Evolutionary conservation across 2,888 invertebrate species (phyloP).

Genomic region (Chalcis sispes): DNA sequence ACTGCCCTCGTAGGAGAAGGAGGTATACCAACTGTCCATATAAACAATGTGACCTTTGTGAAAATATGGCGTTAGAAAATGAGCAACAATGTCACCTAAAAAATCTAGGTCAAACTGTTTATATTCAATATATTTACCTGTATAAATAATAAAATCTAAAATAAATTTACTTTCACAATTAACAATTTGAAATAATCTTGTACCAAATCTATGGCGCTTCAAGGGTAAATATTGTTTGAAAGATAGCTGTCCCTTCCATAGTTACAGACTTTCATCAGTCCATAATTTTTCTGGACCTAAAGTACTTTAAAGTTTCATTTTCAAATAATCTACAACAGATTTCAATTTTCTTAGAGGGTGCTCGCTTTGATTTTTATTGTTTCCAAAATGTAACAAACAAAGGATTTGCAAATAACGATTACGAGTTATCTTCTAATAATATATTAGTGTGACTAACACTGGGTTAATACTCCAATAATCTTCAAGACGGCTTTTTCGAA

Average conservation of each 20-base stretch:
- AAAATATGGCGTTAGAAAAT: slow-evolving; percentile 11
- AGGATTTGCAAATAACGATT: no score
- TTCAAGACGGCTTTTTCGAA: no score
- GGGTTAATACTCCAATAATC: no score
- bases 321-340: no score
- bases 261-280: slow-evolving; percentile 42
- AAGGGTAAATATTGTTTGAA: slow-evolving; percentile 7
- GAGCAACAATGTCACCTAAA: slow-evolving; percentile 3
- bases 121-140: slow-evolving; percentile 2
- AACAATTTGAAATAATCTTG: not conserved
- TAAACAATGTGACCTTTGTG: slow-evolving; percentile 15
- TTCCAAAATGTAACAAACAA: no score
- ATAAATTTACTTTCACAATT: slow-evolving; percentile 16
- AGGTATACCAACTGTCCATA: slow-evolving; percentile 23
- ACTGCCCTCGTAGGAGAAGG: no score
- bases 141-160: slow-evolving; percentile 14
- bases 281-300: no score
- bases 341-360: no score
- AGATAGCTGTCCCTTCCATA: not conserved
- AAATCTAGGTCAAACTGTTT: slow-evolving; percentile 13
- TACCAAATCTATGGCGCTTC: not conserved
- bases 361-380: no score
- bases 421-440: no score
- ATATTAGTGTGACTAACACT: no score
- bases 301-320: no score